phyloP scores from a whole-genome alignment of 2,113 vertebrate genomes.

The Anolis carolinensis region DNA sequence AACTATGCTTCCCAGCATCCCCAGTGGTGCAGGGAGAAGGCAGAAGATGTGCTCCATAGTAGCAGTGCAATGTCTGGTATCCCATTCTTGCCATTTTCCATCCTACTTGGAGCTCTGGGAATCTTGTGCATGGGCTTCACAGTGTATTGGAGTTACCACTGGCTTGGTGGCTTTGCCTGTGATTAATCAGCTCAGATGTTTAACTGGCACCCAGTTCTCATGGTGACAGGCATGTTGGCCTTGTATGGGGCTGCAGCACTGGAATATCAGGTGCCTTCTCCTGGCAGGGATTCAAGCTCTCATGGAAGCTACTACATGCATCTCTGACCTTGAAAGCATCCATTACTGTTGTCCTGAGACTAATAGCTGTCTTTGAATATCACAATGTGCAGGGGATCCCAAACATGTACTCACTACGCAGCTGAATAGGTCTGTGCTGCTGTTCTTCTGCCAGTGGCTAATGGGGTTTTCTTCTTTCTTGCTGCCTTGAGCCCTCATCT shows the following conservation, averaged over 20 bases:
- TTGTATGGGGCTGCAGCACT: conserved; percentile 85
- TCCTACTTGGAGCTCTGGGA: conserved; percentile 78
- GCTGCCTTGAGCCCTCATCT: conserved; percentile 81
- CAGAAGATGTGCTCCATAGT: conserved; percentile 13
- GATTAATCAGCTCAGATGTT: conserved; percentile 78
- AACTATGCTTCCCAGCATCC: too few relatives aligned
- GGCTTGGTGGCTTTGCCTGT: conserved; percentile 86
- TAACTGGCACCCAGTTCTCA: conserved; percentile 94
- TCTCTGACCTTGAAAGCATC: conserved; percentile 78
- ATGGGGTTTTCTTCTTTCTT: conserved; percentile 82
- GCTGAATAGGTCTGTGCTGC: conserved; percentile 89
- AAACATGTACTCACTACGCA: conserved; percentile 92
- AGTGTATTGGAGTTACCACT: conserved; percentile 79
- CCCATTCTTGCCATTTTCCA: conserved; percentile 74
- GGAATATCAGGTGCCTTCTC: conserved; percentile 86
- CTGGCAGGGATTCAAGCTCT: conserved; percentile 83
- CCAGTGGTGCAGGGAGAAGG: too few relatives aligned
- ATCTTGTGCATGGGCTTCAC: conserved; percentile 79
- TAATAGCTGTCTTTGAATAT: conserved; percentile 84
- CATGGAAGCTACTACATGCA: conserved; percentile 88
- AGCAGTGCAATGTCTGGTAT: conserved; percentile 50
- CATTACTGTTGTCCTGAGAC: conserved; percentile 77
- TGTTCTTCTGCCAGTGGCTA: conserved; percentile 90
- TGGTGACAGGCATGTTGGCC: conserved; percentile 88
- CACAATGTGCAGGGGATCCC: conserved; percentile 69